phyloP scores from a whole-genome alignment of 1,140 invertebrate species.

The Brachionus koreanus region DNA sequence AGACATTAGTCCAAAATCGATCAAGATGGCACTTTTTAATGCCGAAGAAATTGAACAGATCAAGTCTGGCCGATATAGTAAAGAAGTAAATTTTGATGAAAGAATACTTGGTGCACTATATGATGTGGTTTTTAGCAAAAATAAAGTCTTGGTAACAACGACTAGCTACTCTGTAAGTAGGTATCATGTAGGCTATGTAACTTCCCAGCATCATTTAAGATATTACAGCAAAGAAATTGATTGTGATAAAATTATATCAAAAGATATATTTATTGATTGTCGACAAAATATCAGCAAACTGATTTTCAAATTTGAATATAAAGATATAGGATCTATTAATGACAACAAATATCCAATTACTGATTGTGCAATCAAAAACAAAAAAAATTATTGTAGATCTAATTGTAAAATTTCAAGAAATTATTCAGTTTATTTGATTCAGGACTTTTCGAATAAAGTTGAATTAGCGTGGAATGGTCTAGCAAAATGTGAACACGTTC shows the following conservation, averaged over 20 bases:
- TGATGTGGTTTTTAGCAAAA: no score
- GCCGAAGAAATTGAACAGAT: no score
- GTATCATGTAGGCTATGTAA: no score
- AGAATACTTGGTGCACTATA: no score
- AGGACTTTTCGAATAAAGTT: neutral
- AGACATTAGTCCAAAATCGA: no score
- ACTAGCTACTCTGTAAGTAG: no score
- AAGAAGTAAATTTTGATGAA: no score
- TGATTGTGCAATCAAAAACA: neutral
- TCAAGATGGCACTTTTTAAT: no score
- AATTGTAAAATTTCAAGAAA: neutral
- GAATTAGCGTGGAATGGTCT: neutral
- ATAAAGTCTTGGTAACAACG: no score
- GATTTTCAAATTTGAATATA: neutral
- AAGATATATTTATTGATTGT: neutral
- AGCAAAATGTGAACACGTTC: neutral
- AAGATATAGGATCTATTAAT: neutral
- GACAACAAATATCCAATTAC: neutral
- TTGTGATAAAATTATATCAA: neutral
- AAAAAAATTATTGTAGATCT: neutral
- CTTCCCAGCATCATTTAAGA: neutral
- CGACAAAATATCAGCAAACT: neutral
- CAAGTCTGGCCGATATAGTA: no score
- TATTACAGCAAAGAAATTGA: neutral
- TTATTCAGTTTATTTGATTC: neutral